Evolutionary conservation across 2,113 vertebrate species (phyloP), one percentile per base, ranked within the genome.

Genomic region (Tachysurus fulvidraco): DNA sequence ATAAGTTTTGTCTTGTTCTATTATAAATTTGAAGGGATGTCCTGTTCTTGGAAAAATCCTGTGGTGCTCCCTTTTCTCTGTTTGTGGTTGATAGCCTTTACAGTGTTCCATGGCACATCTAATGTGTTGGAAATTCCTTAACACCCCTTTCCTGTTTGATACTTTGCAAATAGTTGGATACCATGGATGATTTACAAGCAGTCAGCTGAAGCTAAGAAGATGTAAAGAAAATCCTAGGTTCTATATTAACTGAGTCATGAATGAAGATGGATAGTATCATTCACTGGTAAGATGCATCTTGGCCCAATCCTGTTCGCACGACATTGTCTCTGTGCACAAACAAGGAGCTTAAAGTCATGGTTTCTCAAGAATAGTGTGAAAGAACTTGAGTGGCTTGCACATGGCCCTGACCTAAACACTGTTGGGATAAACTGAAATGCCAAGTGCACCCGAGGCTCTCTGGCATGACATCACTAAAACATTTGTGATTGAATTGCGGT

Each of bases 271-370:
- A 73, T 73, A 17, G 21, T 44, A 73, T 2, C 36, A 16, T 73
- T 74, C 87, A 89, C 64, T 67, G 12, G 4, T 14, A 16, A 13
- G 14, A 30, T 67, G n/a, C 2, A 3, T 25, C 62, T n/a, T 91
- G 91, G 85, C 60, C 80, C 71, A 74, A 67, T 30, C 12, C 28
- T n/a, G 14, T 73, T 21, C 30, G 14, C 28, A 73, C 23, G 6
- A 46, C 41, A 46, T 25, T 36, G 83, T 83, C 52, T 76, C 88
- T 77, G 89, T 84, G 84, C 89, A 87, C 67, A n/a, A 87, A 65
- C 36, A 52, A 81, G 81, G 89, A 89, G 91, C 83, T 14, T 79
- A 87, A 55, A 84, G 71, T 81, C 17, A 25, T 16, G 14, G 28
- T 73, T 60, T 85, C 77, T 25, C 64, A 41, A 62, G 67, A 2